These are phyloP conservation scores for Porites divaricata DNA, from an alignment of 92 coral and sea anemone species.

Conservation along the genomic window DNA sequence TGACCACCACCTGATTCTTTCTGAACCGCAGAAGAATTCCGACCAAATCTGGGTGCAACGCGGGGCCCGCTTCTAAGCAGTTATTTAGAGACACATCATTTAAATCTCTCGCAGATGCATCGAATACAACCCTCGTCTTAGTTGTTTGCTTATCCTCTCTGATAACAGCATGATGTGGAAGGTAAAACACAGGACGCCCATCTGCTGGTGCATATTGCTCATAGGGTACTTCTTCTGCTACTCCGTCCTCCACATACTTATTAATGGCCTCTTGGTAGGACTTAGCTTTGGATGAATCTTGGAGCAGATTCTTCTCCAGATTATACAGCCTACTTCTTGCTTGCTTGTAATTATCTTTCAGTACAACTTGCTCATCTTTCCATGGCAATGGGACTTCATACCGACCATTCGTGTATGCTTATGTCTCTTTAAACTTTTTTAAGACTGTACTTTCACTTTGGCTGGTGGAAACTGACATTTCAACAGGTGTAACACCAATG, in stretches of 20 bases:
- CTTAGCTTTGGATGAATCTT: neutral
- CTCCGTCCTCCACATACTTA: slow-evolving; percentile 29
- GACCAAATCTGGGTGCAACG: slow-evolving; percentile 32
- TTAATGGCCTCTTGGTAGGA: slow-evolving; percentile 31
- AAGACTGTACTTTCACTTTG: slow-evolving; percentile 11
- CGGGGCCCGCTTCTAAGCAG: slow-evolving; percentile 50
- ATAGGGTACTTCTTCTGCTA: slow-evolving; percentile 43
- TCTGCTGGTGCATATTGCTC: slow-evolving; percentile 21
- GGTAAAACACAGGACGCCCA: slow-evolving; percentile 38
- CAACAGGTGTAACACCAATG: slow-evolving; percentile 20
- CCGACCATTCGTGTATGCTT: slow-evolving; percentile 19
- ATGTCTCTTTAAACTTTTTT: slow-evolving; percentile 34
- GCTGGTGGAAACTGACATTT: slow-evolving; percentile 15
- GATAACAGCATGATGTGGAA: slow-evolving; percentile 25
- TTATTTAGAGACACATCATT: slow-evolving; percentile 38
- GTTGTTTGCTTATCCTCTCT: slow-evolving; percentile 42
- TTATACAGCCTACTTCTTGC: slow-evolving; percentile 5
- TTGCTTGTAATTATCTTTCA: slow-evolving; percentile 23
- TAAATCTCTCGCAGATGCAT: slow-evolving; percentile 26
- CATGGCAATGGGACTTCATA: slow-evolving; percentile 47
- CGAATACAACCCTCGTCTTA: slow-evolving; percentile 58
- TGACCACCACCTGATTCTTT: slow-evolving; percentile 24
- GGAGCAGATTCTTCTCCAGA: slow-evolving; percentile 35
- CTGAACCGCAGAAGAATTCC: slow-evolving; percentile 46
- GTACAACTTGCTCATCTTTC: slow-evolving; percentile 19